phyloP scores from a whole-genome alignment of 2,888 invertebrate species.

The Herminia tarsipennalis region DNA sequence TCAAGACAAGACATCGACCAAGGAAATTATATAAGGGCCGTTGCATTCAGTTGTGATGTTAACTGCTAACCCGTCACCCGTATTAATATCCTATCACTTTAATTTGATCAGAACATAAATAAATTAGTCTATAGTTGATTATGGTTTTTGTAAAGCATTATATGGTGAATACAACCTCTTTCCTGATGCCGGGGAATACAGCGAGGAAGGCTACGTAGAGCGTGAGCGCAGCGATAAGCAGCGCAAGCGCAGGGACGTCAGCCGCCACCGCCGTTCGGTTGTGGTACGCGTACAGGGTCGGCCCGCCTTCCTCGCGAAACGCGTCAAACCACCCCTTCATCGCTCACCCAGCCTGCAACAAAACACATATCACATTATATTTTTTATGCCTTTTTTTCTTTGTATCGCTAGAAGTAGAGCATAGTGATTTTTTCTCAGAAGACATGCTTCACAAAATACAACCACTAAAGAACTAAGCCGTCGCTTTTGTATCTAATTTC shows the following conservation, averaged over 20 bases:
- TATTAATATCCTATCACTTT: too few relatives aligned
- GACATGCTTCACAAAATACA: too few relatives aligned
- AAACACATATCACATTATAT: conserved; percentile 9
- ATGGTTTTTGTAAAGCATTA: background rate
- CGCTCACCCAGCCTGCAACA: conserved; percentile 82
- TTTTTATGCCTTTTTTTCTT: too few relatives aligned
- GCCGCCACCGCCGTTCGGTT: conserved; percentile 98
- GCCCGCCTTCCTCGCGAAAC: conserved; percentile 98
- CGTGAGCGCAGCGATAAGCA: conserved; percentile 95
- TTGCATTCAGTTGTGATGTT: too few relatives aligned
- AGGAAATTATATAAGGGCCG: too few relatives aligned
- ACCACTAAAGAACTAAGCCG: too few relatives aligned
- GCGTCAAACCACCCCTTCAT: conserved; percentile 99
- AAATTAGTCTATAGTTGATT: background rate
- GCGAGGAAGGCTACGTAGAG: conserved; percentile 97
- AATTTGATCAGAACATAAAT: background rate
- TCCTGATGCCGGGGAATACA: conserved; percentile 97
- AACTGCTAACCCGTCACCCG: too few relatives aligned
- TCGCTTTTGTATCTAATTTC: too few relatives aligned
- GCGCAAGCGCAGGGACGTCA: conserved; percentile 94
- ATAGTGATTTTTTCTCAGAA: too few relatives aligned
- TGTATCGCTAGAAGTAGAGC: too few relatives aligned
- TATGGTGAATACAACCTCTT: conserved; percentile 88
- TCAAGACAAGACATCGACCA: too few relatives aligned
- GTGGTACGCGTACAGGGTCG: conserved; percentile 97